phyloP scores from a whole-genome alignment of 1,140 invertebrate species.

The Microplitis demolitor region DNA sequence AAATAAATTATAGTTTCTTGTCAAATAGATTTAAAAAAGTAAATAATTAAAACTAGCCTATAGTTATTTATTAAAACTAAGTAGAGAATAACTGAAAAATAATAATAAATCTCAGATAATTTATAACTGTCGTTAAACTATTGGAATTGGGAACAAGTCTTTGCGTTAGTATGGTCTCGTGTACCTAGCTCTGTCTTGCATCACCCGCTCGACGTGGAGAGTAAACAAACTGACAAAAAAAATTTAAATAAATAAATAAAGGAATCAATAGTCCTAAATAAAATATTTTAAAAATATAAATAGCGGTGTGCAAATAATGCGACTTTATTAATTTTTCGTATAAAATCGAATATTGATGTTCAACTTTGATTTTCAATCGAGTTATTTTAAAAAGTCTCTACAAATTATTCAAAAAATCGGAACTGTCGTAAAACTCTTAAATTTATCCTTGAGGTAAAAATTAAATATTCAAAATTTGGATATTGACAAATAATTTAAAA shows the following conservation, averaged over 20 bases:
- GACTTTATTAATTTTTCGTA: too few species aligned
- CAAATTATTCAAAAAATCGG: too few species aligned
- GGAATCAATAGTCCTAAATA: too few species aligned
- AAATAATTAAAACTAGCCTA: constrained; percentile 13
- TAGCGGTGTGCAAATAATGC: too few species aligned
- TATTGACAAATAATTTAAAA: background rate
- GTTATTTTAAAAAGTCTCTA: too few species aligned
- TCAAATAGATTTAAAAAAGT: constrained; percentile 23
- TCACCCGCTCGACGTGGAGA: constrained; percentile 18
- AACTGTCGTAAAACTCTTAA: too few species aligned
- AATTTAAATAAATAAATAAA: too few species aligned
- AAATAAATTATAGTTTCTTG: constrained; percentile 18
- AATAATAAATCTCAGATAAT: constrained; percentile 40
- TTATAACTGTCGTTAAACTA: constrained; percentile 47
- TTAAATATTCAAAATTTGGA: too few species aligned
- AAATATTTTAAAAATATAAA: too few species aligned
- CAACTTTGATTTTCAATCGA: too few species aligned
- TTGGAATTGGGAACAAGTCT: constrained; percentile 60
- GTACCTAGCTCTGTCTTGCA: constrained; percentile 23
- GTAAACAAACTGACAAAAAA: constrained; percentile 1
- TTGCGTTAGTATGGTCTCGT: constrained; percentile 20
- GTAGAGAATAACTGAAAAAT: constrained; percentile 11
- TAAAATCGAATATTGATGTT: too few species aligned
- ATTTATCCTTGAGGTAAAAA: too few species aligned
- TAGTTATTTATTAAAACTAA: constrained; percentile 26